A percentile compares a stretch with the other conserved stretches of the same genome.
Evolutionary conservation across 2,888 invertebrate species (phyloP).

Genomic region (Tanytarsus gracilentus): DNA sequence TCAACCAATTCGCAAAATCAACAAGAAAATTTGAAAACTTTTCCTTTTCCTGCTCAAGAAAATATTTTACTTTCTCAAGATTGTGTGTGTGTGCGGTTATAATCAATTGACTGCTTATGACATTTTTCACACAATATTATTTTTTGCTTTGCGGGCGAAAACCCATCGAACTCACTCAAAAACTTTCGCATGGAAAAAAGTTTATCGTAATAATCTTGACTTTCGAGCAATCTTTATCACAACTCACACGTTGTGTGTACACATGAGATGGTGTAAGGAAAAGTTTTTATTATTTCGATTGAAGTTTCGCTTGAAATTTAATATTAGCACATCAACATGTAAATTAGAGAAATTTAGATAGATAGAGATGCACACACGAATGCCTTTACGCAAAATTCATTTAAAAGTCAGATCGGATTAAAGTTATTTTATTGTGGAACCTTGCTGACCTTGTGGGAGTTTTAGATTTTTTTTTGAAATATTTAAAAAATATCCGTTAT

Average conservation of each 20-base stretch:
- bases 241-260: neutral
- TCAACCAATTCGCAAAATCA: too few relatives aligned
- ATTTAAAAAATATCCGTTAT: too few relatives aligned
- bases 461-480: neutral
- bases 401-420: slow-evolving; percentile 8
- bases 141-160: neutral
- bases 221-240: too few relatives aligned
- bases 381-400: slow-evolving; percentile 8
- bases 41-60: too few relatives aligned
- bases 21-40: too few relatives aligned
- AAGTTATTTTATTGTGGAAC: neutral
- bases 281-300: neutral
- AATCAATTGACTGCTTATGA: slow-evolving; percentile 12
- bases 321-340: slow-evolving; percentile 10
- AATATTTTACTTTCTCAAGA: neutral
- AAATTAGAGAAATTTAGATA: slow-evolving; percentile 6
- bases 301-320: neutral
- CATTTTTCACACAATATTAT: neutral
- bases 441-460: neutral
- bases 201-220: too few relatives aligned
- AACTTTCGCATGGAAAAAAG: too few relatives aligned
- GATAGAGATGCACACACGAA: slow-evolving; percentile 4
- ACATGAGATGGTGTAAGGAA: neutral
- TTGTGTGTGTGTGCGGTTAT: neutral
- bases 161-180: too few relatives aligned